phyloP scores from a whole-genome alignment of 1,140 invertebrate genomes.

The Odontomachus brunneus region DNA sequence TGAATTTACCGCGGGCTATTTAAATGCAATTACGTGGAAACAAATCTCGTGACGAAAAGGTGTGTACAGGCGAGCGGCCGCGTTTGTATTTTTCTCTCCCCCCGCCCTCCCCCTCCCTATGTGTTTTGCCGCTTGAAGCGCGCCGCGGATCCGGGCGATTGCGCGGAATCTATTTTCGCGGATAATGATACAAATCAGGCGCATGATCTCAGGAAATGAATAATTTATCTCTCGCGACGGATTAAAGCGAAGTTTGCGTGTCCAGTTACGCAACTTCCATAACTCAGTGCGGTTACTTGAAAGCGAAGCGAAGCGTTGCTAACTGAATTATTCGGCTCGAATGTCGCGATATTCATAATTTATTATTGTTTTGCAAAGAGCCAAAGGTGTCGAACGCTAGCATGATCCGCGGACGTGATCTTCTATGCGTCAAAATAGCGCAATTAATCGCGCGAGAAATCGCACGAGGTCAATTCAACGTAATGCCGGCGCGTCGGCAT shows the following conservation, averaged over 20 bases:
- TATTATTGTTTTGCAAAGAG: conserved; percentile 7
- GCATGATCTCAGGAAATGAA: not conserved
- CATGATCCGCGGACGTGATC: not conserved
- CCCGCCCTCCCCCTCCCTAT: no score
- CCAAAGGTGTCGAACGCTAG: not conserved
- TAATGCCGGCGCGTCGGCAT: not conserved
- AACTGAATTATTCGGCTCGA: no score
- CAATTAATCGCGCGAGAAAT: conserved; percentile 35
- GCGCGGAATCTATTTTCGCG: not conserved
- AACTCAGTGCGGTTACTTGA: not conserved
- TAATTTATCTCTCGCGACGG: not conserved
- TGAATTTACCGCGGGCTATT: no score
- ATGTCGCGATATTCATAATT: not conserved
- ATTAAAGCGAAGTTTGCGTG: not conserved
- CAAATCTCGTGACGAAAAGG: no score
- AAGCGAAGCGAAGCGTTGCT: not conserved
- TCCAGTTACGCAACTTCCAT: conserved; percentile 5
- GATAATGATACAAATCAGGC: not conserved
- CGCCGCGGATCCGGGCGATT: not conserved
- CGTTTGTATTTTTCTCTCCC: no score
- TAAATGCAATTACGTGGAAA: no score
- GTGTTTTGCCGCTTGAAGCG: no score
- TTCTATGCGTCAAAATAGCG: conserved; percentile 8
- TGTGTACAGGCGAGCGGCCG: no score
- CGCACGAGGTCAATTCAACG: not conserved